Evolutionary conservation across 2,888 invertebrate genomes (phyloP).

Genomic region (Dermolepida albohirtum): DNA sequence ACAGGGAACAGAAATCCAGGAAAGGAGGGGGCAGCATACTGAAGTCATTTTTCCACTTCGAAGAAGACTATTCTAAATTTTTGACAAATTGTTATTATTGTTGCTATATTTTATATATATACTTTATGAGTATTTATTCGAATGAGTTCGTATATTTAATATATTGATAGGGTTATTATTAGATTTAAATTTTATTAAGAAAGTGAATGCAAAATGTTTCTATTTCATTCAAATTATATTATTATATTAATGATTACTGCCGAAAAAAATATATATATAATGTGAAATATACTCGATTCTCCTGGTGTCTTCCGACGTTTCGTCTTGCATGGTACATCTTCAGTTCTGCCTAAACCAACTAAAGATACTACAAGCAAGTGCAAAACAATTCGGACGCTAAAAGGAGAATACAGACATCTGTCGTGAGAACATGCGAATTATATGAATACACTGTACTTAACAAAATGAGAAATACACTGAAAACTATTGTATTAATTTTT

Average conservation of each 20-base stretch:
- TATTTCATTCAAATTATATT: slow-evolving; percentile 14
- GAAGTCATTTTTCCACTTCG: neutral
- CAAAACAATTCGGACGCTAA: neutral
- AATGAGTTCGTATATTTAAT: slow-evolving; percentile 20
- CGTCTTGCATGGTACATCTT: too few relatives aligned
- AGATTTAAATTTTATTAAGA: slow-evolving; percentile 10
- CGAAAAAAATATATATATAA: too few relatives aligned
- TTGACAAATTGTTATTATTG: slow-evolving; percentile 30
- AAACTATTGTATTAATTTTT: too few relatives aligned
- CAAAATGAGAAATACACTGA: too few relatives aligned
- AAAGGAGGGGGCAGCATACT: slow-evolving; percentile 1
- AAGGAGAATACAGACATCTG: neutral
- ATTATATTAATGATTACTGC: slow-evolving; percentile 14
- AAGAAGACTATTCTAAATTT: slow-evolving; percentile 21
- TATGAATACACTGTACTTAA: too few relatives aligned
- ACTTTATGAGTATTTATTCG: slow-evolving; percentile 15
- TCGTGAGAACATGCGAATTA: neutral
- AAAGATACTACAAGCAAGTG: neutral
- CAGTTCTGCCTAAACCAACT: too few relatives aligned
- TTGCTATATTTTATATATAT: slow-evolving; percentile 21
- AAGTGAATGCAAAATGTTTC: too few relatives aligned
- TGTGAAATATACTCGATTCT: too few relatives aligned
- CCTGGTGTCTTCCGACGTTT: too few relatives aligned
- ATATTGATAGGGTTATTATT: slow-evolving; percentile 4
- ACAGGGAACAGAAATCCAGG: too few relatives aligned